These are phyloP conservation scores for Protonemura montana DNA, from an alignment of 2,888 invertebrate genomes.

Conservation along the genomic window DNA sequence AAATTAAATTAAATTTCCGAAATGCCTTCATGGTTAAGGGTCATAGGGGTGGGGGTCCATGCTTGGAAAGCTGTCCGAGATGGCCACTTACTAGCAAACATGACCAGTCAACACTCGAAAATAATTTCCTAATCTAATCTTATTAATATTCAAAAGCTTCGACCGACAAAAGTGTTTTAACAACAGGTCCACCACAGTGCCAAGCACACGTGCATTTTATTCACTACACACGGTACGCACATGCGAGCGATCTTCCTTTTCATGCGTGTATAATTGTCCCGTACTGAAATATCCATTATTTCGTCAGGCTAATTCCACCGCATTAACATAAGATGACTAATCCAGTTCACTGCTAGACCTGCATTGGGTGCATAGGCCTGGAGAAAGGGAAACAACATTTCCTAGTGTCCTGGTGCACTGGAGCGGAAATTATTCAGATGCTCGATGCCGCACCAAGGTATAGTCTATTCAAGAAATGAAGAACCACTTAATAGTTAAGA, in stretches of 20 bases:
- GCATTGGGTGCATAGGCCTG: not conserved
- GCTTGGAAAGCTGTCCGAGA: not conserved
- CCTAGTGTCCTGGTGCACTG: not conserved
- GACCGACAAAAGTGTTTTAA: not conserved
- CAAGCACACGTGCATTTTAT: not conserved
- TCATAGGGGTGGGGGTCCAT: not conserved
- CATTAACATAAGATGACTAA: not conserved
- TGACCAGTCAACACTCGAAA: not conserved
- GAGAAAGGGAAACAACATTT: constrained; percentile 7
- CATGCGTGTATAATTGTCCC: not conserved
- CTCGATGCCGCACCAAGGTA: not conserved
- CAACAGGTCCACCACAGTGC: not conserved
- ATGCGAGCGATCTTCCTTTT: not conserved
- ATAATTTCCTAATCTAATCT: not conserved
- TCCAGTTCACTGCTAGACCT: not conserved
- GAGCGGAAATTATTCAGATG: not conserved
- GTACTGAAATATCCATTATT: not conserved
- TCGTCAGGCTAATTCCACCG: not conserved
- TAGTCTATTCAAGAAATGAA: not conserved
- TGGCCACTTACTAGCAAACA: not conserved
- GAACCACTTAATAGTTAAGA: not conserved
- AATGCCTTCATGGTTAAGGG: no score
- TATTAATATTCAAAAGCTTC: not conserved
- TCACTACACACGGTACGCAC: not conserved
- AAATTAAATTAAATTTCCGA: no score